These are phyloP conservation scores for Hipparchia sbordonii DNA, from an alignment of 2,888 invertebrate species.

Conservation along the genomic window DNA sequence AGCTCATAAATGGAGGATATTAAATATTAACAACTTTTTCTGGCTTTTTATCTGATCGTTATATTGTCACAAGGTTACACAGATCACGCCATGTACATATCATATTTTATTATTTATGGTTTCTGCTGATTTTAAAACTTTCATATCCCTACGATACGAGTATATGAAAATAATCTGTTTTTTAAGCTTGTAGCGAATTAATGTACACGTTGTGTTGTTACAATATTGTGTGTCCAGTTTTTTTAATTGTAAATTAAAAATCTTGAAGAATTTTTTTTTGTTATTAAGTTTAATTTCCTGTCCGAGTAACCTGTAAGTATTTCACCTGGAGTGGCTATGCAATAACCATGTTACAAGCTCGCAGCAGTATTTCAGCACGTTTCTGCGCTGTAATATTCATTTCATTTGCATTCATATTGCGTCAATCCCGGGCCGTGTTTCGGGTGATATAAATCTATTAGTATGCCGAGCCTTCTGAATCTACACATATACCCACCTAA, in stretches of 20 bases:
- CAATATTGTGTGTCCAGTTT: too few species aligned
- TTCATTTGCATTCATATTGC: conserved; percentile 32
- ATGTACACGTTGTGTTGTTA: too few species aligned
- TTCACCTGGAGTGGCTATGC: not conserved
- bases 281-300: too few species aligned
- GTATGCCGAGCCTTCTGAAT: not conserved
- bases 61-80: not conserved
- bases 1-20: not conserved
- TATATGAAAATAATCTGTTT: not conserved
- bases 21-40: not conserved
- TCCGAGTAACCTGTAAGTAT: not conserved
- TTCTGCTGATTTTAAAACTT: not conserved
- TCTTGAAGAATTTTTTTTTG: too few species aligned
- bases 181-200: not conserved
- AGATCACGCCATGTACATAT: not conserved
- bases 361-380: not conserved
- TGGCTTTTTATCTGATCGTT: conserved; percentile 7
- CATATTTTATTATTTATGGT: not conserved
- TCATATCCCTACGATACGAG: not conserved
- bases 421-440: conserved; percentile 2
- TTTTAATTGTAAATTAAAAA: too few species aligned
- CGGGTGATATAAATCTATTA: not conserved
- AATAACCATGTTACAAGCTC: conserved; percentile 1
- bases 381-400: conserved; percentile 10
- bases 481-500: too few species aligned